Evolutionary conservation across 2,113 vertebrate species (phyloP), one percentile per base, ranked within the genome.

Genomic region (Corvus moneduloides): DNA sequence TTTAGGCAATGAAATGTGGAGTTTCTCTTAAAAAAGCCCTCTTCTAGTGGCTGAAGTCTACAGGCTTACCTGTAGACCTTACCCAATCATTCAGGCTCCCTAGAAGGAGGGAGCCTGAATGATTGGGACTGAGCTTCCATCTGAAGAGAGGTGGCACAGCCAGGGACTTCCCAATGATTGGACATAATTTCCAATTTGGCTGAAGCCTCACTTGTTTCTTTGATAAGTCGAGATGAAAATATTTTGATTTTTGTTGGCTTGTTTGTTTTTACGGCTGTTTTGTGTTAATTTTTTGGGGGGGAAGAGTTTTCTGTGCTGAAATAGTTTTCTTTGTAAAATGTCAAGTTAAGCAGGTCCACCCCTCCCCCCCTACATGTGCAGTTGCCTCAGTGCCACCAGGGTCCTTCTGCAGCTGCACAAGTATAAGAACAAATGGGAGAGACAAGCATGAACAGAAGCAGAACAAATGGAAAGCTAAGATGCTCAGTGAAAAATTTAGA

Each of bases 401-500:
- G 22, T 56, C 81, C 58, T 61, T 23, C 19, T 68, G 69, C 16
- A n/a, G 56, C 69, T 35, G 62, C 89, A 79, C 52, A 35, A 62
- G 4, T 1, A 9, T 0, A 4, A 35, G 61, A 77, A 71, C 73
- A 87, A 81, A 95, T 0, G 2, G 39, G 77, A 78, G 35, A 4
- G 48, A 87, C 56, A 44, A 64, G 78, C 64, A 37, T 16, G 41
- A 89, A 68, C 48, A 7, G 52, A 63, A 51, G 56, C 43, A 79
- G 81, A 81, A 91, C 84, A 96, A 94, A 89, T 72, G 87, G 84
- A 59, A 87, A 91, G 14, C 13, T 18, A 71, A 59, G 73, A 48
- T n/a, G 27, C 77, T 89, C 51, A 16, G 87, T 93, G 84, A 95
- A 91, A 94, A 93, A 93, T 68, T 93, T 82, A 93, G 66, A 4